Percentiles rank a stretch among this genome's conserved stretches.
Conservation (phyloP, 2,113 vertebrate genomes). For the Hystrix cristata region DNA sequence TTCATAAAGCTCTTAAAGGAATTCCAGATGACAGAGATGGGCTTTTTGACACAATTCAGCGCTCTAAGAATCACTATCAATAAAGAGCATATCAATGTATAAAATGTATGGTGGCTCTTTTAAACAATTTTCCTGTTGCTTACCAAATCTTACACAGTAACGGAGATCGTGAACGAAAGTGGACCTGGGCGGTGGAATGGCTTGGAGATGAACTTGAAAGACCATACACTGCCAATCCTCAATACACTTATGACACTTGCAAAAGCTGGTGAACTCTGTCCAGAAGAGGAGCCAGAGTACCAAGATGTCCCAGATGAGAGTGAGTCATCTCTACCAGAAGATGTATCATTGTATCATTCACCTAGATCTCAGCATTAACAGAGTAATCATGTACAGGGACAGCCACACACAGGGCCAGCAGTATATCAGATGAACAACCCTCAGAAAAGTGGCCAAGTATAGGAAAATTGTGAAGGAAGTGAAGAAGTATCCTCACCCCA, state of each 20-base stretch:
- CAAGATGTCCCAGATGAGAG: conserved; percentile 96
- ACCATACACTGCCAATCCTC: conserved; percentile 98
- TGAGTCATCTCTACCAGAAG: conserved; percentile 95
- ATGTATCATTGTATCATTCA: conserved; percentile 95
- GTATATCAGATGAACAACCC: conserved; percentile 99
- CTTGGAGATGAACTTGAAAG: conserved; percentile 98
- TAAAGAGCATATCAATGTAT: conserved; percentile 99
- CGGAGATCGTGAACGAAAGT: conserved; percentile 98
- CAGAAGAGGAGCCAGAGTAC: conserved; percentile 98
- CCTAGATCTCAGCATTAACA: conserved; percentile 96
- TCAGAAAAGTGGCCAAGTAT: conserved; percentile 93
- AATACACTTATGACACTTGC: conserved; percentile 99
- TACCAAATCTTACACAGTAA: conserved; percentile 99
- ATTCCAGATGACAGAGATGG: conserved; percentile 99
- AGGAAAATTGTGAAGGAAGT: conserved; percentile 96
- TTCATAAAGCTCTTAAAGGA: conserved; percentile 99
- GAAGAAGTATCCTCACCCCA: conserved; percentile 94
- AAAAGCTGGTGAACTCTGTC: conserved; percentile 99
- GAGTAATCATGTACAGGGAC: conserved; percentile 93
- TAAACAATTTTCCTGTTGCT: conserved; percentile 99
- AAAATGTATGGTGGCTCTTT: conserved; percentile 99
- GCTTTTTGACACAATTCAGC: conserved; percentile 99
- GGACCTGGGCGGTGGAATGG: conserved; percentile 99
- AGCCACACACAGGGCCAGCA: conserved; percentile 96
- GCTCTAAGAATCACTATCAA: conserved; percentile 99